Percentiles rank a stretch among this genome's conserved stretches.
phyloP scores from a whole-genome alignment of 2,888 invertebrate species.

The Lingula anatina region DNA sequence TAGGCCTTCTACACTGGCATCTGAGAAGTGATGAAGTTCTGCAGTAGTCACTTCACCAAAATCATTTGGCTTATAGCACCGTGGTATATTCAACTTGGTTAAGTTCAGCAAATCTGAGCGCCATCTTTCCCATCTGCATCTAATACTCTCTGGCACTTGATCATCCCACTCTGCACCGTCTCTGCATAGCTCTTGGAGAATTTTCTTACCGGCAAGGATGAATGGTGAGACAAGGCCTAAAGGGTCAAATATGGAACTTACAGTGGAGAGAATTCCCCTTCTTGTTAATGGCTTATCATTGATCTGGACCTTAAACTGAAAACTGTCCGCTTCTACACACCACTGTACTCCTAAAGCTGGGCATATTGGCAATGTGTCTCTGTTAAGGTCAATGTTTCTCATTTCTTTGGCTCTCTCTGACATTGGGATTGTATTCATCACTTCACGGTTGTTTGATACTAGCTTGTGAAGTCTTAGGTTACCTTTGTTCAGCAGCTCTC shows the following conservation, averaged over 20 bases:
- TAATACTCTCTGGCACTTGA: neutral
- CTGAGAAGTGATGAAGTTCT: slow-evolving; percentile 11
- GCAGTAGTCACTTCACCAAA: neutral
- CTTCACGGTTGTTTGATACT: neutral
- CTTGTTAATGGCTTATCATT: slow-evolving; percentile 12
- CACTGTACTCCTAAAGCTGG: slow-evolving; percentile 10
- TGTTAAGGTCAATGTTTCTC: slow-evolving; percentile 5
- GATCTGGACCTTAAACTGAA: slow-evolving; percentile 4
- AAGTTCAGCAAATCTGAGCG: neutral
- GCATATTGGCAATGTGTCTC: slow-evolving; percentile 7
- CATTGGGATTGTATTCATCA: neutral
- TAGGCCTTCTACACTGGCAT: slow-evolving; percentile 14
- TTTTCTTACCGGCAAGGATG: slow-evolving; percentile 4
- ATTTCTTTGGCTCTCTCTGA: neutral
- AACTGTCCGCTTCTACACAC: neutral
- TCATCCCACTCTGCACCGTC: slow-evolving; percentile 2
- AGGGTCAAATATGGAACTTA: slow-evolving; percentile 14
- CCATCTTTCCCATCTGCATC: neutral
- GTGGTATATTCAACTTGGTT: neutral
- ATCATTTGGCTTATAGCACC: neutral
- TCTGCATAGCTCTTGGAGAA: slow-evolving; percentile 4
- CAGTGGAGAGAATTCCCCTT: slow-evolving; percentile 12
- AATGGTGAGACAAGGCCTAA: slow-evolving; percentile 10
- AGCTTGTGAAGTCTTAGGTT: neutral
- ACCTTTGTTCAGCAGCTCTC: neutral